A percentile compares a stretch with the other conserved stretches of the same genome.
Conservation (phyloP, 2,113 vertebrate species). For the Mus spicilegus region DNA sequence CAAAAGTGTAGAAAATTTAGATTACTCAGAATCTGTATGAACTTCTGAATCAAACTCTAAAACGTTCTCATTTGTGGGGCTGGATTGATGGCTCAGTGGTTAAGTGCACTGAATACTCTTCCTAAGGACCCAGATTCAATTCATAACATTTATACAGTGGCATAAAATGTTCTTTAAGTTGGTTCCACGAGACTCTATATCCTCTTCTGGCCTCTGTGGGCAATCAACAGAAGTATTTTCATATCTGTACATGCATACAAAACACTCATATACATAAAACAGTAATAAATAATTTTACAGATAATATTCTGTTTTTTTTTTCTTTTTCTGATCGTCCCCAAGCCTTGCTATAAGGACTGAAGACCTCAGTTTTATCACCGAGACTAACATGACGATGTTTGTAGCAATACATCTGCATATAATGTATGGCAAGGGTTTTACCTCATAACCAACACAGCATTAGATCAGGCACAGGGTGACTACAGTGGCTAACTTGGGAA, state of each 20-base stretch:
- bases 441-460: neutral
- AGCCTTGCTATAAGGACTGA: neutral
- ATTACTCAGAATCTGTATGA: neutral
- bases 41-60: neutral
- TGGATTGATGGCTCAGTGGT: neutral
- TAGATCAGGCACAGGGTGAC: neutral
- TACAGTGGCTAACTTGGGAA: neutral
- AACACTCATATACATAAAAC: no score
- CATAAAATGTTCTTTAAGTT: slow-evolving; percentile 40
- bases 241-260: no score
- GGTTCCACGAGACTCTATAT: no score
- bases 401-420: neutral
- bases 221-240: no score
- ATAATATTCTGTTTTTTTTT: neutral
- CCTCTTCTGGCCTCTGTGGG: no score
- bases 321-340: neutral
- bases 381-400: neutral
- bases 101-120: neutral
- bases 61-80: neutral
- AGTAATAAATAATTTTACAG: no score
- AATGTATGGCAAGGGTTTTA: neutral
- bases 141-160: neutral
- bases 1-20: neutral
- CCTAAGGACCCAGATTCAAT: accelerated
- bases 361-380: neutral